A percentile compares a stretch with the other conserved stretches of the same genome.
These are phyloP conservation scores for Eupithecia subumbrata DNA, from an alignment of 2,888 invertebrate genomes.

Conservation along the genomic window DNA sequence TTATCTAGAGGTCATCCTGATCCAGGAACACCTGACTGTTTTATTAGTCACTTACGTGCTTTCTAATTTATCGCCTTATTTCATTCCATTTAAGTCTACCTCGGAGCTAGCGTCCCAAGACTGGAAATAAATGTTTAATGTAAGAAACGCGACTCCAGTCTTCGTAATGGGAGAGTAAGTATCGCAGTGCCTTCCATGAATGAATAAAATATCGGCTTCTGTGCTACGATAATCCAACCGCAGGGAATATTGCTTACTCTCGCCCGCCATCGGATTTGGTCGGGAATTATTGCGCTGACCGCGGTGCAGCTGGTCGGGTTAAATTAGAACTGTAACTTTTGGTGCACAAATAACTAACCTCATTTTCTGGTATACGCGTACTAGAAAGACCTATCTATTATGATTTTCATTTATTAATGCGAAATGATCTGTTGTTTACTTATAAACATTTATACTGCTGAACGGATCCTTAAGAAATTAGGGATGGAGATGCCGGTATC, in stretches of 20 bases:
- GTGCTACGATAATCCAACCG: constrained; percentile 35
- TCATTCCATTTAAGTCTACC: constrained; percentile 27
- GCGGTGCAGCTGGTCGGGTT: constrained; percentile 27
- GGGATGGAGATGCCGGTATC: no score
- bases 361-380: not conserved
- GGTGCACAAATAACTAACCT: constrained; percentile 11
- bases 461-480: no score
- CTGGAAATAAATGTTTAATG: constrained; percentile 69
- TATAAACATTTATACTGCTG: no score
- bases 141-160: constrained; percentile 69
- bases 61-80: constrained; percentile 17
- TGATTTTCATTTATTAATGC: no score
- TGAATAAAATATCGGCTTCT: constrained; percentile 68
- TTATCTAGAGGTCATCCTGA: not conserved
- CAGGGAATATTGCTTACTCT: constrained; percentile 35
- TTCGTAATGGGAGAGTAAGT: constrained; percentile 77
- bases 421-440: no score
- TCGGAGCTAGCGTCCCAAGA: constrained; percentile 22
- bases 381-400: not conserved
- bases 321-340: constrained; percentile 31
- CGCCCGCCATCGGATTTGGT: constrained; percentile 24
- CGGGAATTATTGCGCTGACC: constrained; percentile 32
- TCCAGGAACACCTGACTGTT: not conserved
- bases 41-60: constrained; percentile 7
- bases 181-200: constrained; percentile 73